Conservation (phyloP, 2,113 vertebrate species). For the Ciconia boyciana region DNA sequence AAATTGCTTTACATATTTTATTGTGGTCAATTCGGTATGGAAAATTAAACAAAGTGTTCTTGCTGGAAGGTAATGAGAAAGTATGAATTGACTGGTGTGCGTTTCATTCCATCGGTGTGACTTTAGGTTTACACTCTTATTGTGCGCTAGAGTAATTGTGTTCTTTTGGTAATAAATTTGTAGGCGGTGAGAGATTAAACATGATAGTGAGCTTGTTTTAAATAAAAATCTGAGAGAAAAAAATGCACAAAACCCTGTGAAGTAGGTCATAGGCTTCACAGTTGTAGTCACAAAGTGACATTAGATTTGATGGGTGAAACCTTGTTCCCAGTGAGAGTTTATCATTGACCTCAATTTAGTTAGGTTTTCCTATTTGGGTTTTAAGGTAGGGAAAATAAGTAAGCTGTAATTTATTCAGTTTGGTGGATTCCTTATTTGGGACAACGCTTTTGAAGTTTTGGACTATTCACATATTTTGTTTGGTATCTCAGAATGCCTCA, state of each 20-base stretch:
- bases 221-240: neutral
- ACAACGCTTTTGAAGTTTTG: neutral
- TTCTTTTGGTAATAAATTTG: neutral
- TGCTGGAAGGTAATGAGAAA: neutral
- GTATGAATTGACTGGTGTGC: neutral
- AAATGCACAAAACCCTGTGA: neutral
- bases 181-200: neutral
- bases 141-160: neutral
- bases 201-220: neutral
- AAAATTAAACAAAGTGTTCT: neutral
- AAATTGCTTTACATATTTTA: neutral
- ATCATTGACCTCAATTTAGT: neutral
- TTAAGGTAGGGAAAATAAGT: neutral
- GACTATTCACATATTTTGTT: neutral
- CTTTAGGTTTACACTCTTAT: neutral
- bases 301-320: neutral
- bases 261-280: neutral
- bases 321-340: neutral
- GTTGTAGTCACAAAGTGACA: neutral
- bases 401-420: neutral
- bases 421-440: neutral
- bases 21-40: neutral
- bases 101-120: neutral
- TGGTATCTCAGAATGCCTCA: neutral
- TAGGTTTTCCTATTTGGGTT: neutral